Evolutionary conservation across 2,113 vertebrate genomes (phyloP).

Genomic region (Globicephala melas): DNA sequence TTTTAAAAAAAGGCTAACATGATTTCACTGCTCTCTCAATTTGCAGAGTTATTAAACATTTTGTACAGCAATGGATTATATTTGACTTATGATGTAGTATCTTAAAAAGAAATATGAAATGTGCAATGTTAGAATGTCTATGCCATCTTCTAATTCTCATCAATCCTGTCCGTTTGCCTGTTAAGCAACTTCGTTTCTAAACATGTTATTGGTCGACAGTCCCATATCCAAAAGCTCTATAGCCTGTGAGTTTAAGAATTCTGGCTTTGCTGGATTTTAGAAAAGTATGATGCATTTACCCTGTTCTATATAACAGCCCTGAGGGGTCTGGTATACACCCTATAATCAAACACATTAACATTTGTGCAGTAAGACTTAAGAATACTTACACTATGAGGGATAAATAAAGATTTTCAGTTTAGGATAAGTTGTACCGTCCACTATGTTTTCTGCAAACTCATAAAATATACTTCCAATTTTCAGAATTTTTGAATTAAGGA

Average conservation of each 20-base stretch:
- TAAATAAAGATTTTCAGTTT: background rate
- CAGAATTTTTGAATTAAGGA: background rate
- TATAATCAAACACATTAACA: background rate
- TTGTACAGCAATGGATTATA: background rate
- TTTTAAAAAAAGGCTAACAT: background rate
- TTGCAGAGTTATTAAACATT: slow-evolving; percentile 32
- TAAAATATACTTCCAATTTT: background rate
- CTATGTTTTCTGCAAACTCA: background rate
- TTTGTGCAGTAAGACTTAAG: background rate
- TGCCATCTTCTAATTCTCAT: background rate
- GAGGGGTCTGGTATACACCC: background rate
- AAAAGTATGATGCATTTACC: background rate
- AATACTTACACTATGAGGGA: background rate
- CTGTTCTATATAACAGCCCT: background rate
- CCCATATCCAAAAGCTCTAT: background rate
- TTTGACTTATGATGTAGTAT: background rate
- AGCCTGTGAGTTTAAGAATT: background rate
- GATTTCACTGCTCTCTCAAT: slow-evolving; percentile 49
- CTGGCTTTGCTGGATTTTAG: background rate
- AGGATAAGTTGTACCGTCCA: background rate
- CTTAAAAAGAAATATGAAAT: slow-evolving; percentile 43
- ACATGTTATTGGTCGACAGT: background rate
- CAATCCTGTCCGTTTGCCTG: background rate
- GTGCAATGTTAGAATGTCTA: background rate
- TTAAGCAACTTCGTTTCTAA: background rate